Conservation (phyloP, 2,888 invertebrate genomes). For the Tholera decimalis region DNA sequence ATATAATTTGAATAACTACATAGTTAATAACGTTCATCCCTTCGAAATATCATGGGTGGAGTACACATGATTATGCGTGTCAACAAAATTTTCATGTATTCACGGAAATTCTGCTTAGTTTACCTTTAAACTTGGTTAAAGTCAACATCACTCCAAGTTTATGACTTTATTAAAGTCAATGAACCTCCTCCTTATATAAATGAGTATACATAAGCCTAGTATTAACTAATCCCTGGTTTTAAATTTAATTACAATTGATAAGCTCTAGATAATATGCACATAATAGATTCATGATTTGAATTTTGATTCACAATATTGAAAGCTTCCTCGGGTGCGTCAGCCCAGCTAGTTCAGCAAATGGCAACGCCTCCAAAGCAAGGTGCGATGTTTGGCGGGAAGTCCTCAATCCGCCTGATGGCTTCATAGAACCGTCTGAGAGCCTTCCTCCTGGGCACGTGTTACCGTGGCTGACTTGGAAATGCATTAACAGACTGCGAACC, state of each 20-base stretch:
- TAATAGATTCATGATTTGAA: background rate
- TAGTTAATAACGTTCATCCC: background rate
- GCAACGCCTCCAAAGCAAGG: no score
- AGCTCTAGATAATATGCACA: constrained; percentile 9
- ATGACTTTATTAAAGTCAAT: constrained; percentile 10
- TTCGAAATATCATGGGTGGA: background rate
- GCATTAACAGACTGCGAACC: no score
- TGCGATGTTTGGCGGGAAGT: no score
- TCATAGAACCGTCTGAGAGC: no score
- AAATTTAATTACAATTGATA: constrained; percentile 15
- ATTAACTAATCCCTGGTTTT: constrained; percentile 15
- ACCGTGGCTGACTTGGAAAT: no score
- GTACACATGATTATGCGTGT: background rate
- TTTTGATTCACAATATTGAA: no score
- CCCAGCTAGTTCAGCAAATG: no score
- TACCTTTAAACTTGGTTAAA: constrained; percentile 9
- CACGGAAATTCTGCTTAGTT: constrained; percentile 12
- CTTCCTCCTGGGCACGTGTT: no score
- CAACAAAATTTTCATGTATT: constrained; percentile 1
- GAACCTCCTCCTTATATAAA: constrained; percentile 15
- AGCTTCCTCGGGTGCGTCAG: no score
- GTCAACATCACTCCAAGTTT: constrained; percentile 2
- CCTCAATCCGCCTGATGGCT: no score
- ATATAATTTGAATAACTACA: background rate
- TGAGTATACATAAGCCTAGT: background rate